Evolutionary conservation across 1,140 invertebrate genomes (phyloP).

Genomic region (Pectinophora gossypiella): DNA sequence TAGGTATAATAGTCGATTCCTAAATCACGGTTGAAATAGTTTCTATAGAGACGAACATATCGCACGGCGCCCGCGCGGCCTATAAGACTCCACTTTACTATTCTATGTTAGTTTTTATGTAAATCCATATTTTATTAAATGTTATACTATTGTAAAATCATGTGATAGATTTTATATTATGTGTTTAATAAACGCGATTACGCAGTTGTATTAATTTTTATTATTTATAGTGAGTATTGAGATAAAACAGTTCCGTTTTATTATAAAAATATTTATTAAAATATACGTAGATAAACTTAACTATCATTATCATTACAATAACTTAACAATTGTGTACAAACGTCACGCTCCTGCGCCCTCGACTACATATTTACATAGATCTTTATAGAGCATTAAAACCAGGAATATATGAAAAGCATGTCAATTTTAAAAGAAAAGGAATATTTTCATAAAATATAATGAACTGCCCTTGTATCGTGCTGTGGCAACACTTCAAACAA

Average conservation of each 20-base stretch:
- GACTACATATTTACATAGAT: not conserved
- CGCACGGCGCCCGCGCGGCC: no score
- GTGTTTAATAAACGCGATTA: not conserved
- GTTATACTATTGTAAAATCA: constrained; percentile 3
- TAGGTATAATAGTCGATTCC: no score
- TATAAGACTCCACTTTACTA: not conserved
- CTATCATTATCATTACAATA: constrained; percentile 20
- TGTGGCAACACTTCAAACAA: no score
- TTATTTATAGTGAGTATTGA: not conserved
- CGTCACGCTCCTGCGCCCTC: not conserved
- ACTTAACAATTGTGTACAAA: constrained; percentile 3
- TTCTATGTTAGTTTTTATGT: constrained; percentile 11
- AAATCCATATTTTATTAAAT: constrained; percentile 18
- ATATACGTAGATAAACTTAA: constrained; percentile 34
- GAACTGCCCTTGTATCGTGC: no score
- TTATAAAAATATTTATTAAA: constrained; percentile 34
- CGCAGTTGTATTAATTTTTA: not conserved
- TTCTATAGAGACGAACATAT: no score
- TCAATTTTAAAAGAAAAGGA: not conserved
- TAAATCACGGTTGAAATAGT: no score
- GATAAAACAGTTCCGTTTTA: not conserved
- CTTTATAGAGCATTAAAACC: not conserved
- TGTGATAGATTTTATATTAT: not conserved
- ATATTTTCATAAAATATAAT: not conserved
- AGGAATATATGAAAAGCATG: not conserved